phyloP scores from a whole-genome alignment of 2,797 vertebrate genomes.

The Sphenodon punctatus region DNA sequence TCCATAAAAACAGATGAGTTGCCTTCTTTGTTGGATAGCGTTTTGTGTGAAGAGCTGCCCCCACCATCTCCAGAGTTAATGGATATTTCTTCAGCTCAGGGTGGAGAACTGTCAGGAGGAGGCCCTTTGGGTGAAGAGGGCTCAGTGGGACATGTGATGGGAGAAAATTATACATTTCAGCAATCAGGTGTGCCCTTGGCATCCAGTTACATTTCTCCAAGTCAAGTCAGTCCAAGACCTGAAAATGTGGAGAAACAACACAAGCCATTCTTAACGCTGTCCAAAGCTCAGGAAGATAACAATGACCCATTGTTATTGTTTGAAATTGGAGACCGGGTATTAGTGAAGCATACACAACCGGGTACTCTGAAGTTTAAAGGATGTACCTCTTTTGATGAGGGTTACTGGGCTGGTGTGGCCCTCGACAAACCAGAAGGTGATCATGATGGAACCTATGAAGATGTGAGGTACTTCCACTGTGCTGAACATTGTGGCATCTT shows the following conservation, averaged over 20 bases:
- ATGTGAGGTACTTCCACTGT: constrained; percentile 70
- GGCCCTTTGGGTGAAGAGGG: not conserved
- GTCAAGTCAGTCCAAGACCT: not conserved
- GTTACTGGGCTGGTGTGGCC: constrained; percentile 70
- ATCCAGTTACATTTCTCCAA: not conserved
- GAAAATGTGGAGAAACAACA: not conserved
- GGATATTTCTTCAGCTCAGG: not conserved
- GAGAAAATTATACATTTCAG: not conserved
- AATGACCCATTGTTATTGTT: constrained; percentile 55
- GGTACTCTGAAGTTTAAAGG: constrained; percentile 72
- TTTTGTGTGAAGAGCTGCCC: not conserved
- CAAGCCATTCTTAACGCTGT: not conserved
- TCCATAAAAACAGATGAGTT: constrained; percentile 58
- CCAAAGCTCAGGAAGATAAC: constrained; percentile 1
- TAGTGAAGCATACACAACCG: constrained; percentile 64
- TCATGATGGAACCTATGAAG: constrained; percentile 63
- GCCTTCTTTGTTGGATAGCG: constrained; percentile 54
- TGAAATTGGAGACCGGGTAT: constrained; percentile 64
- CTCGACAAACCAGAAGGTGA: constrained; percentile 69
- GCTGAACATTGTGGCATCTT: constrained; percentile 62
- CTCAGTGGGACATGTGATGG: not conserved
- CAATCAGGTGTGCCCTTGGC: not conserved
- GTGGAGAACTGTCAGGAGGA: not conserved
- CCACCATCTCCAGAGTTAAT: not conserved
- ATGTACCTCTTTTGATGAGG: constrained; percentile 45